Percentiles rank a stretch among this genome's conserved stretches.
These are phyloP conservation scores for Hozukius guyotensis DNA, from an alignment of 2,797 vertebrate species.

Conservation along the genomic window DNA sequence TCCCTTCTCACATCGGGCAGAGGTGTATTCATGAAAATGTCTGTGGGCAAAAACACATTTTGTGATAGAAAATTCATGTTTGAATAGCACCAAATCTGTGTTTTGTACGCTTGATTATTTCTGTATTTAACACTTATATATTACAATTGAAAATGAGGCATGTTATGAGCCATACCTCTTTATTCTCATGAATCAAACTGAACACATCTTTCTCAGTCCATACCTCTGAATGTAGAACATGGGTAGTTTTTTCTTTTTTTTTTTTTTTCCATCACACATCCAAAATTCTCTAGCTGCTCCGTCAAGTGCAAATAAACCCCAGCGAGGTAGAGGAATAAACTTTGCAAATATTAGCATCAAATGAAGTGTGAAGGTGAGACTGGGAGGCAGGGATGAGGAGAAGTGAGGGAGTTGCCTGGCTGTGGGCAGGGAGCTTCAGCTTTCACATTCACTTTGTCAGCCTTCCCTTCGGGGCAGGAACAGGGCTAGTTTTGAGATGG, in stretches of 20 bases:
- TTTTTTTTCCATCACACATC: slow-evolving; percentile 39
- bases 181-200: slow-evolving; percentile 27
- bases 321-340: slow-evolving; percentile 54
- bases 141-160: slow-evolving; percentile 9
- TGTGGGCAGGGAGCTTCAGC: slow-evolving; percentile 20
- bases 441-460: slow-evolving; percentile 44
- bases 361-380: slow-evolving; percentile 78
- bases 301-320: slow-evolving; percentile 68
- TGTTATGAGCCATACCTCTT: slow-evolving; percentile 11
- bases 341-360: slow-evolving; percentile 72
- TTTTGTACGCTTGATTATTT: slow-evolving; percentile 19
- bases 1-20: background rate
- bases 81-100: slow-evolving; percentile 18
- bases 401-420: slow-evolving; percentile 13
- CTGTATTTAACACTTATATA: slow-evolving; percentile 12
- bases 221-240: slow-evolving; percentile 50
- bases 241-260: background rate
- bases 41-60: slow-evolving; percentile 17
- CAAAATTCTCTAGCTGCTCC: slow-evolving; percentile 53
- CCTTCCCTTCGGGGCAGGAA: slow-evolving; percentile 51
- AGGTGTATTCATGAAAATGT: slow-evolving; percentile 16
- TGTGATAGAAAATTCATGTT: slow-evolving; percentile 8
- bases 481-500: slow-evolving; percentile 39
- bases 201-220: slow-evolving; percentile 12
- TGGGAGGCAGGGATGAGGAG: slow-evolving; percentile 17